Base-by-base conservation (phyloP, 2,888 invertebrate species). In the Hypercompe scribonia region DNA sequence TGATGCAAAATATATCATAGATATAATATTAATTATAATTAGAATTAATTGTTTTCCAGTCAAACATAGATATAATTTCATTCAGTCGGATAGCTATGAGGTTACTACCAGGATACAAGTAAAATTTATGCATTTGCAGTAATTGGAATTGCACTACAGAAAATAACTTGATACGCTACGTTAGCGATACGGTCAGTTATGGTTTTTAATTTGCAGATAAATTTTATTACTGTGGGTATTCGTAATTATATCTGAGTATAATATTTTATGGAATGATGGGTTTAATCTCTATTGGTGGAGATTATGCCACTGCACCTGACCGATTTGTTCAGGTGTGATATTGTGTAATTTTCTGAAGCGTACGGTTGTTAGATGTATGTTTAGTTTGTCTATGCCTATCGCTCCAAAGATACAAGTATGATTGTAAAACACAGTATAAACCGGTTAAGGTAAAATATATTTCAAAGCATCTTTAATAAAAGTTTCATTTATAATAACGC, bases 51-150 rank as follows among this genome's bases (percentile, higher is more conserved):
- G 77, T 76, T 78, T 74, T 33, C 64, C 70, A 67, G 66, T 68
- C 50, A 65, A 72, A 77, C 72, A 54, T 68, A 77, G 72, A 75
- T 66, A 77, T 74, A 77, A 74, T 74, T 28, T 70, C 72, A 78
- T 84, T 75, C 74, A 82, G 77, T 77, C 67, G 70, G 67, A 81
- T 77, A 82, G 76, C 76, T 73, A 76, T 74, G 70, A 67, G 72
- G 77, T 71, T 72, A 74, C 74, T 75, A 72, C 81, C 67, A 78
- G 74, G 80, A 79, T 80, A 83, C 72, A 78, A 81, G 81, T 84
- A 81, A 81, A 84, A 84, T 84, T 77, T 83, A 84, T 82, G 79
- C 77, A 78, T 81, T 77, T 82, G 81, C 83, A 81, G 75, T 83
- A 83, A 84, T 83, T 84, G 84, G 77, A 82, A 84, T 84, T 78